A percentile compares a stretch with the other conserved stretches of the same genome.
Conservation (phyloP, 2,797 vertebrate species). For the Falco cherrug region DNA sequence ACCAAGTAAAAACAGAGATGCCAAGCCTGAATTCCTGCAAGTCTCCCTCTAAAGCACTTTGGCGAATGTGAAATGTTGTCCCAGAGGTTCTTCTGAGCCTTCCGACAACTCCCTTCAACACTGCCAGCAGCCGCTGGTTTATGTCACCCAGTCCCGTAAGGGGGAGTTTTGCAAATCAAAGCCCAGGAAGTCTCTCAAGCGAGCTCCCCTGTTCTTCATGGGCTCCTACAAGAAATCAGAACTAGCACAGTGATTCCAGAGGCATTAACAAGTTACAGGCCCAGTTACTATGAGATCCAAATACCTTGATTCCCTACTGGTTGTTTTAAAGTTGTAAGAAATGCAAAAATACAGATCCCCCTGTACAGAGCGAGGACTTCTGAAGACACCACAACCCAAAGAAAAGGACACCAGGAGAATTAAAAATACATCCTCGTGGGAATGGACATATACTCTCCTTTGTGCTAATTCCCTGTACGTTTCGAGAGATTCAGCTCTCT, state of each 20-base stretch:
- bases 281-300: background rate
- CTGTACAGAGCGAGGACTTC: background rate
- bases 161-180: background rate
- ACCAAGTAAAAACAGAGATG: background rate
- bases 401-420: background rate
- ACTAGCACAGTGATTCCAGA: background rate
- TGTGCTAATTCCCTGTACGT: background rate
- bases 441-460: background rate
- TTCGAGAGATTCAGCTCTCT: background rate
- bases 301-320: background rate
- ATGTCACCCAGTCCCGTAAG: background rate
- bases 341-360: background rate
- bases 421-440: background rate
- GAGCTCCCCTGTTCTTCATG: background rate
- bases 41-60: background rate
- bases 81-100: background rate
- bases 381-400: background rate
- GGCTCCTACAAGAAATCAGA: background rate
- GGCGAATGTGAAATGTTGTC: background rate
- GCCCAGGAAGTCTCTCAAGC: background rate
- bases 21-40: background rate
- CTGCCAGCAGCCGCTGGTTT: background rate
- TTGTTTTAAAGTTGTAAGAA: background rate
- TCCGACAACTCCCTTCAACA: background rate
- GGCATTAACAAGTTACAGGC: background rate